Evolutionary conservation across 2,797 vertebrate species (phyloP).

Genomic region (Alectoris magna): DNA sequence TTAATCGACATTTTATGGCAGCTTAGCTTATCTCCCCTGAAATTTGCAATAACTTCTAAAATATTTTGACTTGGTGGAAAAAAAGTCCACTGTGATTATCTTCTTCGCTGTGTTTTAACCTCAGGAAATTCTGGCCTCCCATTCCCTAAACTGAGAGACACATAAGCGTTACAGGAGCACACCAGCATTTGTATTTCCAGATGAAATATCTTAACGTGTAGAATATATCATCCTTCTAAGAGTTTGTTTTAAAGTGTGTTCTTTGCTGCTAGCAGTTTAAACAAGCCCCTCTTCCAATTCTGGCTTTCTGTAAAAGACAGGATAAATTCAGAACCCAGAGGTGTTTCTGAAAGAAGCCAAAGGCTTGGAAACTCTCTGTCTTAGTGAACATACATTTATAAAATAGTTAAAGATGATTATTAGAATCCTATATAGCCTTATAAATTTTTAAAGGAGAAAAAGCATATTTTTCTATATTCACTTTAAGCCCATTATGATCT

Average conservation of each 20-base stretch:
- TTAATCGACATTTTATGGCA: neutral
- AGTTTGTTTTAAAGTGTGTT: neutral
- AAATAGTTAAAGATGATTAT: neutral
- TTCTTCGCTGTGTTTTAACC: neutral
- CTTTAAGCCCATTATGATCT: neutral
- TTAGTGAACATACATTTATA: neutral
- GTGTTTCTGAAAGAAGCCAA: neutral
- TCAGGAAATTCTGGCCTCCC: neutral
- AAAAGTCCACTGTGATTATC: neutral
- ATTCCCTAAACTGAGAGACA: neutral
- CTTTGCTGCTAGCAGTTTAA: neutral
- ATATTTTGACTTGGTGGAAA: neutral
- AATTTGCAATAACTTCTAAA: neutral
- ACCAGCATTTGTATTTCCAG: neutral
- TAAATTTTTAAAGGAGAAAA: neutral
- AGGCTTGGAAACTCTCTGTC: neutral
- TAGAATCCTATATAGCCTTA: neutral
- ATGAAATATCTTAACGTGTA: neutral
- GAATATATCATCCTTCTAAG: neutral
- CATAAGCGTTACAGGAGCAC: neutral
- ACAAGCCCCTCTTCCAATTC: neutral
- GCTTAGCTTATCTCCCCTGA: neutral
- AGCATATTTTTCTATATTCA: fast-evolving
- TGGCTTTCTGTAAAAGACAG: neutral
- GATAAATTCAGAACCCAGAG: neutral